Conservation (phyloP, 2,888 invertebrate species). For the Girardia tigrina region DNA sequence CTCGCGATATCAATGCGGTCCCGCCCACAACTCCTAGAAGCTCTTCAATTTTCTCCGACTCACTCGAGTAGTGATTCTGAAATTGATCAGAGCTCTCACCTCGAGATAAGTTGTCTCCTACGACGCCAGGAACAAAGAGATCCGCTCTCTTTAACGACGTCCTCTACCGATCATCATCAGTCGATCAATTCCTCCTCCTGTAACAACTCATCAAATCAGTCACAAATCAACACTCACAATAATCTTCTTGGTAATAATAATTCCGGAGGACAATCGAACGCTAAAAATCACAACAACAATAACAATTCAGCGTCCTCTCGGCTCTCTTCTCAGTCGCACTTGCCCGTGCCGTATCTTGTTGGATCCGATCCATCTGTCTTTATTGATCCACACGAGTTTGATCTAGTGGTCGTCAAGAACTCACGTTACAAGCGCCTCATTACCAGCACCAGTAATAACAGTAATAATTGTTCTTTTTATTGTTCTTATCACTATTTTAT, state of each 20-base stretch:
- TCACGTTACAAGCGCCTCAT: not conserved
- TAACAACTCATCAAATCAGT: not conserved
- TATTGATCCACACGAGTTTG: constrained; percentile 7
- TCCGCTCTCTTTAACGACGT: not conserved
- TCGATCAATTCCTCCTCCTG: too few species aligned
- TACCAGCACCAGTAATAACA: too few species aligned
- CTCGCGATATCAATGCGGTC: not conserved
- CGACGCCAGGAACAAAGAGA: not conserved
- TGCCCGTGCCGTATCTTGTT: constrained; percentile 9
- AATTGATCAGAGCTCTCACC: not conserved
- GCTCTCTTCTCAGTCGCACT: not conserved
- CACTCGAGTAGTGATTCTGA: not conserved
- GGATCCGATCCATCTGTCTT: not conserved
- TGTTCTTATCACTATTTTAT: too few species aligned
- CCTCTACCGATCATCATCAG: too few species aligned
- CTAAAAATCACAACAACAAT: not conserved
- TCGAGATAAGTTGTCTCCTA: not conserved
- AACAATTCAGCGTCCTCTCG: not conserved
- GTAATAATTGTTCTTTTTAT: too few species aligned
- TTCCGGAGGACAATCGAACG: too few species aligned
- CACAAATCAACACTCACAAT: not conserved
- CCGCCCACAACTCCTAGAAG: not conserved
- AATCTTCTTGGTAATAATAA: not conserved
- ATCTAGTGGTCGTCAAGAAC: constrained; percentile 11
- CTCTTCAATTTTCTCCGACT: not conserved